Conservation (phyloP, 2,113 vertebrate genomes). For the Anhinga rufa region DNA sequence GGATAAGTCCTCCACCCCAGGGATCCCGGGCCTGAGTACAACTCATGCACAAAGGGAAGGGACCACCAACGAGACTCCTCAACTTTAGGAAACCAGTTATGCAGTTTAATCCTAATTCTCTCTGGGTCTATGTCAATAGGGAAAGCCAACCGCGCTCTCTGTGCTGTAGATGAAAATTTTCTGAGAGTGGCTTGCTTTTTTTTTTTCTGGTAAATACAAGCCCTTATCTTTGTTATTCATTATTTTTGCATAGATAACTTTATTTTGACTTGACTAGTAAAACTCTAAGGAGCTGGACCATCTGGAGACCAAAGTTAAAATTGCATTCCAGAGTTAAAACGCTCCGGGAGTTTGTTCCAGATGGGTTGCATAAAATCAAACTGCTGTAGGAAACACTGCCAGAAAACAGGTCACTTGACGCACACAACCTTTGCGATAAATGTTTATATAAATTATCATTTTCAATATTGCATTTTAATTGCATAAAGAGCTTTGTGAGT, state of each 20-base stretch:
- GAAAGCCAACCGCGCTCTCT: neutral
- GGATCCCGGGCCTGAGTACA: neutral
- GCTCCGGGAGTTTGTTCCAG: neutral
- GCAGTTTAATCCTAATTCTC: neutral
- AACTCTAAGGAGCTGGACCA: conserved; percentile 12
- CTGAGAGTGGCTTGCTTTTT: neutral
- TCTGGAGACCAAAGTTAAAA: conserved; percentile 19
- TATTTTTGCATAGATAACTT: conserved; percentile 17
- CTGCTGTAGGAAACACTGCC: neutral
- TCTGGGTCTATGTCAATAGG: neutral
- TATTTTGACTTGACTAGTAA: conserved; percentile 16
- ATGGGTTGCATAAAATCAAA: conserved; percentile 19
- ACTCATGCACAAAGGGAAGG: neutral
- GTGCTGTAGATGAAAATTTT: neutral
- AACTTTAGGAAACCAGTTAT: neutral
- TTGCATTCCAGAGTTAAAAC: neutral
- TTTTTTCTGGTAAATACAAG: neutral
- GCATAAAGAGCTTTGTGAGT: neutral
- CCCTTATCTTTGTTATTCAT: neutral
- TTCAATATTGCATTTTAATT: neutral
- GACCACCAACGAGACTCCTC: neutral
- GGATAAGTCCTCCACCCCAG: neutral
- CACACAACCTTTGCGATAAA: neutral
- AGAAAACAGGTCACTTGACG: conserved; percentile 3
- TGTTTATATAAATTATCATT: neutral